phyloP scores from a whole-genome alignment of 2,113 vertebrate species.

The Pelecanus crispus region DNA sequence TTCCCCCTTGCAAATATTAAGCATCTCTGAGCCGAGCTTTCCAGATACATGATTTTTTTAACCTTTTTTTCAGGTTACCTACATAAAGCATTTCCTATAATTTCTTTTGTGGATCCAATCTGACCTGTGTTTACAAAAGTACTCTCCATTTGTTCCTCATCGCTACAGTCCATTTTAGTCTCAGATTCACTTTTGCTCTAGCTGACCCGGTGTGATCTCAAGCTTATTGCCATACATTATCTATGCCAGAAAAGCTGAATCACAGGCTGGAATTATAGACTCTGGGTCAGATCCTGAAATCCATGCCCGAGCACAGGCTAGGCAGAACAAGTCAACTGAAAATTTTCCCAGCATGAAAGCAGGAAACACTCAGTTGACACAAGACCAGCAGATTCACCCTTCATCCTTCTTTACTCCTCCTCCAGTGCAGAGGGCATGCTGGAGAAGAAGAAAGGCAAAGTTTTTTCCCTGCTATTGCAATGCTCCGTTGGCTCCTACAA shows the following conservation, averaged over 20 bases:
- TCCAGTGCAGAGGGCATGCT: not conserved
- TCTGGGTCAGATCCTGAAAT: not conserved
- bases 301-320: not conserved
- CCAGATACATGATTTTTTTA: not conserved
- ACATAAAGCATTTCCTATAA: not conserved
- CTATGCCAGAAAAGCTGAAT: constrained; percentile 33
- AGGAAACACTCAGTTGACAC: not conserved
- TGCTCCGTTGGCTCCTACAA: not conserved
- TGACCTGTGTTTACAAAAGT: not conserved
- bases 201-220: not conserved
- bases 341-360: not conserved
- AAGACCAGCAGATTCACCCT: not conserved
- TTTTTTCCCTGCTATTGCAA: not conserved
- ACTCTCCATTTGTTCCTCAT: not conserved
- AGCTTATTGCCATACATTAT: not conserved
- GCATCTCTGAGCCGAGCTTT: not conserved
- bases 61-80: not conserved
- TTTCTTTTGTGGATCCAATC: not conserved
- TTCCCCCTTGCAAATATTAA: not conserved
- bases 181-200: not conserved
- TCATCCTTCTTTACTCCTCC: not conserved
- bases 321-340: not conserved
- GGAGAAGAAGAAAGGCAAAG: not conserved
- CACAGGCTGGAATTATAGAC: not conserved
- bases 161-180: not conserved